phyloP scores from a whole-genome alignment of 2,113 vertebrate species.

The Ornithorhynchus anatinus region DNA sequence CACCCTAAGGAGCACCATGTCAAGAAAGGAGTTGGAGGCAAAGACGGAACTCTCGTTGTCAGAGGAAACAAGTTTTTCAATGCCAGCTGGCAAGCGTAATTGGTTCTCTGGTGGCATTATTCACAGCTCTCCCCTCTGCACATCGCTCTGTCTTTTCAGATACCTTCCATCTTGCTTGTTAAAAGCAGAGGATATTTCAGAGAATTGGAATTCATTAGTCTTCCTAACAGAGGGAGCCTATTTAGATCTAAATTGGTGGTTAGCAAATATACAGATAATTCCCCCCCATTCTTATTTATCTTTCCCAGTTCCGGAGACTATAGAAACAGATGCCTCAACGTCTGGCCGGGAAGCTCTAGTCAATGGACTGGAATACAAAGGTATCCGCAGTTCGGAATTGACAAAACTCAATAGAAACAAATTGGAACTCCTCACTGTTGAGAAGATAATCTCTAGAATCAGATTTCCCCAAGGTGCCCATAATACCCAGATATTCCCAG shows the following conservation, averaged over 20 bases:
- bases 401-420: conserved; percentile 69
- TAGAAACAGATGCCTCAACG: conserved; percentile 69
- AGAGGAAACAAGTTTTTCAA: conserved; percentile 54
- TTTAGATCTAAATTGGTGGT: conserved; percentile 74
- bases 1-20: conserved; percentile 33
- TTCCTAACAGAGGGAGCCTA: conserved; percentile 70
- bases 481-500: conserved; percentile 60
- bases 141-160: conserved; percentile 24
- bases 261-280: conserved; percentile 72
- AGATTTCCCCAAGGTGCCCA: conserved; percentile 69
- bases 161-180: conserved; percentile 72
- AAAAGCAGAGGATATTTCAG: conserved; percentile 70
- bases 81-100: conserved; percentile 68
- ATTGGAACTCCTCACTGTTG: conserved; percentile 61
- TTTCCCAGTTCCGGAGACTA: conserved; percentile 62
- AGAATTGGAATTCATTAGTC: conserved; percentile 74
- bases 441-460: conserved; percentile 67
- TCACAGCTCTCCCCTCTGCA: conserved; percentile 55
- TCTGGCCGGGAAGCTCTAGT: conserved; percentile 66
- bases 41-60: conserved; percentile 40
- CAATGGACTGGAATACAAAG: conserved; percentile 68
- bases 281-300: conserved; percentile 65
- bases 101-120: conserved; percentile 60
- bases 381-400: conserved; percentile 56
- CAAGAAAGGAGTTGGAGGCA: conserved; percentile 33